Evolutionary conservation across 2,888 invertebrate genomes (phyloP), one percentile per base, ranked within the genome.

Genomic region (Rotaria socialis): DNA sequence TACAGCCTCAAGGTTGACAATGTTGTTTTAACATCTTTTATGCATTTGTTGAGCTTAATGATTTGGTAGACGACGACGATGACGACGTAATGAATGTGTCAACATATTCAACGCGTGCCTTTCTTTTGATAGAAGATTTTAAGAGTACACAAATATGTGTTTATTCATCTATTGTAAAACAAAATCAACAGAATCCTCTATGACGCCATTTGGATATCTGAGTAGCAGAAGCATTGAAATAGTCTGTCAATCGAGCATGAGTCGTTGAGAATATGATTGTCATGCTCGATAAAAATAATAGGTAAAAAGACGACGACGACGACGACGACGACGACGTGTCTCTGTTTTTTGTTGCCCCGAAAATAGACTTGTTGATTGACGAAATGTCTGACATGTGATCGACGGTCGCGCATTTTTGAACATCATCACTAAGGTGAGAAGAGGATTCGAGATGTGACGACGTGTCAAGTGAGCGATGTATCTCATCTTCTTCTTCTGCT

Each of bases 401-500:
- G 35, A 74, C 58, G 58, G 58, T 60, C 58, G 58, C 58, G 58
- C 58, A 41, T 41, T 74, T 74, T 74, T 74, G 74, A 74, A 41
- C 74, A 74, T 74, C 74, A 74, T 74, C 74, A 74, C 74, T 41
- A 41, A 74, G 74, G 74, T 74, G 74, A 74, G 74, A 74, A 74
- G 43, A 74, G 43, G 22, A 41, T 41, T 74, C 5, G 58, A 60
- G 58, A 60, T 60, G 27, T 60, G 58, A 60, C 58, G 58, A 60
- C n/a, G 58, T 60, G 58, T 60, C 58, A 60, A 60, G 58, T 60
- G 58, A 60, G 11, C 58, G 58, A 74, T 41, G 74, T 74, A 74
- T 74, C 35, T 74, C 58, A 60, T 60, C 58, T 60, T 60, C 58
- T 50, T n/a, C 58, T 56, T 56, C 6, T 56, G 19, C 24, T 22